These are phyloP conservation scores for Apeltes quadracus DNA, from an alignment of 2,113 vertebrate genomes.

Conservation along the genomic window DNA sequence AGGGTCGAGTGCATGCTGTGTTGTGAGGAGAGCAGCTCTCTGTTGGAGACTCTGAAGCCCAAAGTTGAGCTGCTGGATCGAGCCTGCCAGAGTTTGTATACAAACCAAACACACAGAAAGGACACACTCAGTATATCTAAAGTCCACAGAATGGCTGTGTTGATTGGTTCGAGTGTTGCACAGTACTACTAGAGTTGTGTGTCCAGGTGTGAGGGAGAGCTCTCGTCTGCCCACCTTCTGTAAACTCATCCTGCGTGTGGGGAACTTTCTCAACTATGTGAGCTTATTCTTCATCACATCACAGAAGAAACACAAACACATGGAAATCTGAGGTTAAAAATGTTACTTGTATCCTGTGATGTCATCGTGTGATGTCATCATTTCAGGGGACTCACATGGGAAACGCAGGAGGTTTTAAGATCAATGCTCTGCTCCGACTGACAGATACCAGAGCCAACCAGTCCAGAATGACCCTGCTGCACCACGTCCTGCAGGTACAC, in stretches of 20 bases:
- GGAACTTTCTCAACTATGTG: constrained; percentile 96
- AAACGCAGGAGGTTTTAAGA: constrained; percentile 91
- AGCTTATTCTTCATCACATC: constrained; percentile 50
- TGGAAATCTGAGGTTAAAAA: not conserved
- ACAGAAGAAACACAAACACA: not conserved
- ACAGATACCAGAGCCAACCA: constrained; percentile 94
- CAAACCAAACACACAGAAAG: not conserved
- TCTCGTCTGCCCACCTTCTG: constrained; percentile 87
- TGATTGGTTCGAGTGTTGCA: too few species aligned
- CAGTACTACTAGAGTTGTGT: not conserved
- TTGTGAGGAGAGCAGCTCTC: constrained; percentile 82
- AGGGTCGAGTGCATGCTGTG: constrained; percentile 89
- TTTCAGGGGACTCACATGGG: constrained; percentile 91
- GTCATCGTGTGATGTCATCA: constrained; percentile 14
- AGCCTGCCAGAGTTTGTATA: constrained; percentile 85
- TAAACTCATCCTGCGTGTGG: constrained; percentile 89
- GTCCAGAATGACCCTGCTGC: constrained; percentile 89
- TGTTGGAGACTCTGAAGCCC: constrained; percentile 85
- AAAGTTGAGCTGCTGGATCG: constrained; percentile 82
- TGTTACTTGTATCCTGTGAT: not conserved
- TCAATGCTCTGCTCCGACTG: constrained; percentile 89
- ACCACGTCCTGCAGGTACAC: constrained; percentile 90
- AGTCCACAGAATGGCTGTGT: too few species aligned
- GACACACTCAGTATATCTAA: not conserved
- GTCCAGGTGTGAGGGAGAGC: constrained; percentile 85